Base-by-base conservation (phyloP, 2,113 vertebrate species). In the Podarcis raffonei region DNA sequence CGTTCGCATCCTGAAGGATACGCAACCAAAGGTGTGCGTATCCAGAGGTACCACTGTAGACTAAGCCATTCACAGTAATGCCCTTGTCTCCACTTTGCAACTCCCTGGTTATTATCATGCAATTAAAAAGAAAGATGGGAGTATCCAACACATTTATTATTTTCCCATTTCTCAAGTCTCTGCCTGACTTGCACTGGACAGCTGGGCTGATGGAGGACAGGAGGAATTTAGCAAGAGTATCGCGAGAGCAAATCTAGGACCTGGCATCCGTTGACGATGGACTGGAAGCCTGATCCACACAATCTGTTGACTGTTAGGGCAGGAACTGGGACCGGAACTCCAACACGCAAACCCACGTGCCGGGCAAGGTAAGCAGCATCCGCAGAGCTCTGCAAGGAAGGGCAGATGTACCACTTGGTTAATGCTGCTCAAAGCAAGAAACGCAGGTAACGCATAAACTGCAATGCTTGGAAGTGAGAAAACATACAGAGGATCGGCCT, bases 231-330 rank as follows among this genome's bases (percentile, higher is more conserved):
- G 23, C 32, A 48, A 13, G 65, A 3, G 12, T 12, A 42, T 11
- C 11, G 8, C 25, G 6, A 53, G 18, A 32, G 48, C 62, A 77
- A 12, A 37, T 87, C 3, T 78, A 69, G 68, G 98, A 99, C 99
- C 93, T 99, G 99, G 89, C 98, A 97, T 13, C 99, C 99, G 15
- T 48, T 99, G 92, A 98, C 96, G 79, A 99, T 97, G 86, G 99
- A 97, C 87, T 99, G 99, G 96, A 99, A 99, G 39, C 99, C 99
- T 78, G 99, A 99, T 62, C 99, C 99, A 92, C 99, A 99, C 35
- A 99, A 98, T 6, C 99, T 97, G 92, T 99, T 99, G 68, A 99
- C 91, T 1, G 98, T 98, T 90, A 99, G 96, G 71, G 98, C 98
- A 2, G 98, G 98, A 6, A 95, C 96, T 3, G 98, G 95, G 75